Base-by-base conservation (phyloP, 2,888 invertebrate genomes). In the Chrysomela aeneicollis region DNA sequence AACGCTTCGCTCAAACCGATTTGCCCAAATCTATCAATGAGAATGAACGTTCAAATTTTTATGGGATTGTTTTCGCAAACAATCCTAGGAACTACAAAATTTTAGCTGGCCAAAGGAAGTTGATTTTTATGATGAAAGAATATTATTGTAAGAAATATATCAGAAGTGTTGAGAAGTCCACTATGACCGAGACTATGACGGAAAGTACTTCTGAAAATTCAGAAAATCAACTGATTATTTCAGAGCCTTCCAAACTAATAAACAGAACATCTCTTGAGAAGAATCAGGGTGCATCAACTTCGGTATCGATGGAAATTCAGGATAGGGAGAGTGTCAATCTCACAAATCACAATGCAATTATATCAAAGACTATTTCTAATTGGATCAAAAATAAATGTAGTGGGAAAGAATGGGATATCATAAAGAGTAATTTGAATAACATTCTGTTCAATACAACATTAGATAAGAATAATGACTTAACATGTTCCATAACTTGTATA, bases 381-480 rank as follows among this genome's bases (percentile, higher is more conserved):
- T 35, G 32, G 10, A 35, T 9, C 2, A 35, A 9, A 10, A 35
- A 35, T 35, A 35, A 35, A 35, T 35, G 32, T 35, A 35, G 32
- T 35, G 32, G 32, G 32, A 9, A 35, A 9, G 9, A 35, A 35
- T 35, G 32, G 32, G 32, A 10, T 6, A 35, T 35, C 32, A 9
- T 35, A 9, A 35, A 35, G 10, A 35, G 10, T 35, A 6, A 35
- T 35, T 10, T 35, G 32, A 35, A 35, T 35, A 10, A 35, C 10
- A 35, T 35, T 35, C 9, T 35, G 10, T 9, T 35, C 32, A 35
- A 35, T 35, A 35, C 32, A 2, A 35, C 32, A 35, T 9, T 35
- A 35, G 32, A 10, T 35, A 10, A 35, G 50, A 50, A 50, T 50
- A 19, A 21, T 22, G 50, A 50, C 21, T 10, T 50, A n/a, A 50